Conservation (phyloP, 2,113 vertebrate species). For the Nerophis lumbriciformis region DNA sequence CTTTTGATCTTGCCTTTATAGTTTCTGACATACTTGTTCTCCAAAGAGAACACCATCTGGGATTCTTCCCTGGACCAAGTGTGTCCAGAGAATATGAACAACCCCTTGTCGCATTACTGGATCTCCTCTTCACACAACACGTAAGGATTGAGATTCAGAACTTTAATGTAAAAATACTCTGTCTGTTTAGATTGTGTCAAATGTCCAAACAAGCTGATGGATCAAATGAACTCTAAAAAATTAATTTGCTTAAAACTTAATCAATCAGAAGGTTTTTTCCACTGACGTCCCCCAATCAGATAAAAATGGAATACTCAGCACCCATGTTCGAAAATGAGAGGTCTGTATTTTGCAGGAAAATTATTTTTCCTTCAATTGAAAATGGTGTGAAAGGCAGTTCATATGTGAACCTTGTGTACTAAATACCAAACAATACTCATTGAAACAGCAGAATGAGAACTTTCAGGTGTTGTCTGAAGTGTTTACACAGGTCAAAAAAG, state of each 20-base stretch:
- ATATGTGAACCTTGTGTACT: conserved; percentile 35
- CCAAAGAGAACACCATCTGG: conserved; percentile 97
- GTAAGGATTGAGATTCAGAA: conserved; percentile 69
- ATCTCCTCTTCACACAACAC: conserved; percentile 99
- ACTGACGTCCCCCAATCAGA: conserved; percentile 30
- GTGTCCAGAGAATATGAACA: conserved; percentile 90
- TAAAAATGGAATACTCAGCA: conserved; percentile 40
- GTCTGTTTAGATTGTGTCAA: background rate
- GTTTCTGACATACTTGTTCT: conserved; percentile 97
- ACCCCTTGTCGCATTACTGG: conserved; percentile 97
- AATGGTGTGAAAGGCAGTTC: conserved; percentile 45
- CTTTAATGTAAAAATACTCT: background rate
- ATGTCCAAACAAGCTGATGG: conserved; percentile 11
- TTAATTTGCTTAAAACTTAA: conserved; percentile 9
- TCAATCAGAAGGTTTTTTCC: conserved; percentile 22
- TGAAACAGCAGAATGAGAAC: conserved; percentile 19
- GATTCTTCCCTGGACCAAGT: conserved; percentile 82
- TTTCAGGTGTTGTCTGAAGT: too few species aligned
- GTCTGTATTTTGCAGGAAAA: conserved; percentile 42
- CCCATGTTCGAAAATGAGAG: conserved; percentile 29
- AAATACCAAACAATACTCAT: conserved; percentile 46
- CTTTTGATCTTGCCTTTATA: conserved; percentile 47
- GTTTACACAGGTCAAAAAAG: conserved; percentile 31
- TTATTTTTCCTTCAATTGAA: conserved; percentile 57
- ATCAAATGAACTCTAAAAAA: conserved; percentile 10